phyloP scores from a whole-genome alignment of 2,113 vertebrate species.

The Arizona elegans region DNA sequence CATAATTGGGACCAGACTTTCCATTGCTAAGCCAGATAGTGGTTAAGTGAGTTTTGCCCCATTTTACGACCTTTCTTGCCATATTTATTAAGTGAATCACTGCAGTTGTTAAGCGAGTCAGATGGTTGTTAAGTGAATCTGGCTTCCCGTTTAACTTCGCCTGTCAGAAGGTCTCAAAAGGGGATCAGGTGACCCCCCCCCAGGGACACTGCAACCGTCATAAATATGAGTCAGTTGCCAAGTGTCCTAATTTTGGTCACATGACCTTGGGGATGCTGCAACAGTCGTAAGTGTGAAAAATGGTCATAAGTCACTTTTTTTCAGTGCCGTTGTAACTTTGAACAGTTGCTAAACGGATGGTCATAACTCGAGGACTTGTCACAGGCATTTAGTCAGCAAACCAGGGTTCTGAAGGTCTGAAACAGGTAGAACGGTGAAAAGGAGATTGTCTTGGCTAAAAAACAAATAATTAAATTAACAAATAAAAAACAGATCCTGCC shows the following conservation, averaged over 20 bases:
- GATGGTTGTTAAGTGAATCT: not conserved
- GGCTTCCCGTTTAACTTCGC: not conserved
- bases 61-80: not conserved
- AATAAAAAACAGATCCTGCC: not conserved
- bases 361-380: not conserved
- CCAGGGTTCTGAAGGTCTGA: not conserved
- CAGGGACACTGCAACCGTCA: rapidly evolving
- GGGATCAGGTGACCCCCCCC: not conserved
- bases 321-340: too few species aligned
- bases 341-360: not conserved
- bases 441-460: not conserved
- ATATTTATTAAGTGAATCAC: too few species aligned
- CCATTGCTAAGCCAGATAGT: not conserved
- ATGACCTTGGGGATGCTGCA: not conserved
- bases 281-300: not conserved
- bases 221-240: not conserved
- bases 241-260: not conserved
- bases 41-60: too few species aligned
- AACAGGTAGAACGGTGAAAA: not conserved
- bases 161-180: not conserved
- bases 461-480: not conserved
- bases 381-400: not conserved
- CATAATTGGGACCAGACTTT: not conserved
- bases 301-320: not conserved
- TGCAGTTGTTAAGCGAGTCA: not conserved